These are phyloP conservation scores for Pleuronectes platessa DNA, from an alignment of 2,113 vertebrate species.

Conservation along the genomic window DNA sequence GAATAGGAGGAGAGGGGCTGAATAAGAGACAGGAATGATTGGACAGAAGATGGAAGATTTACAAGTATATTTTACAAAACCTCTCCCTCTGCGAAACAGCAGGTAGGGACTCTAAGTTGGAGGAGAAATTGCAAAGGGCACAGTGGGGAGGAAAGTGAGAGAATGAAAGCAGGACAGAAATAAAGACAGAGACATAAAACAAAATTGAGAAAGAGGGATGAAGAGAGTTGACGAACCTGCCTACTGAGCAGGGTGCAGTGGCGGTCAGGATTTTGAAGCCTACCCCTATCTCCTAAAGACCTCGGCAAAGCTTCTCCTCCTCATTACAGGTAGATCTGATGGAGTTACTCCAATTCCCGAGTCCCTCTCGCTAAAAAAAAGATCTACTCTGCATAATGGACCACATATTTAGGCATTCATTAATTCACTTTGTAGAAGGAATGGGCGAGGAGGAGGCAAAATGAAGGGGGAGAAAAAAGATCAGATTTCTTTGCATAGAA, in stretches of 20 bases:
- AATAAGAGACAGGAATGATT: slow-evolving; percentile 47
- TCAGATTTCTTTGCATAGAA: slow-evolving; percentile 28
- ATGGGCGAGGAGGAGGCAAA: slow-evolving; percentile 29
- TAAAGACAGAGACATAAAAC: neutral
- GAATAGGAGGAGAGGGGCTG: slow-evolving; percentile 60
- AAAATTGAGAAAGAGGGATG: neutral
- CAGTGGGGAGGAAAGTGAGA: slow-evolving; percentile 24
- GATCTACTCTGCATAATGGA: slow-evolving; percentile 52
- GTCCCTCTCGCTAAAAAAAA: slow-evolving; percentile 25
- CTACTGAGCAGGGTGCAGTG: neutral
- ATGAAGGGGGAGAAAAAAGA: neutral
- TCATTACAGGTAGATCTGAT: slow-evolving; percentile 58
- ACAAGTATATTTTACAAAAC: slow-evolving; percentile 56
- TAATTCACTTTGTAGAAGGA: slow-evolving; percentile 59
- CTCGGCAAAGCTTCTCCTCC: slow-evolving; percentile 14
- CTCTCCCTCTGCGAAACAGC: slow-evolving; percentile 49
- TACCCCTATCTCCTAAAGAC: neutral
- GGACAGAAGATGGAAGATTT: slow-evolving; percentile 64
- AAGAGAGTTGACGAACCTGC: slow-evolving; percentile 22
- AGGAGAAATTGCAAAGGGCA: slow-evolving; percentile 32
- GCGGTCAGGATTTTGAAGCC: slow-evolving; percentile 24
- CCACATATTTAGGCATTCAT: slow-evolving; percentile 61
- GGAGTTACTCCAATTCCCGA: slow-evolving; percentile 23
- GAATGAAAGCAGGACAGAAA: slow-evolving; percentile 30
- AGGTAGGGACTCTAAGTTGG: slow-evolving; percentile 35